phyloP scores from a whole-genome alignment of 2,797 vertebrate species.

The Falco novaeseelandiae region DNA sequence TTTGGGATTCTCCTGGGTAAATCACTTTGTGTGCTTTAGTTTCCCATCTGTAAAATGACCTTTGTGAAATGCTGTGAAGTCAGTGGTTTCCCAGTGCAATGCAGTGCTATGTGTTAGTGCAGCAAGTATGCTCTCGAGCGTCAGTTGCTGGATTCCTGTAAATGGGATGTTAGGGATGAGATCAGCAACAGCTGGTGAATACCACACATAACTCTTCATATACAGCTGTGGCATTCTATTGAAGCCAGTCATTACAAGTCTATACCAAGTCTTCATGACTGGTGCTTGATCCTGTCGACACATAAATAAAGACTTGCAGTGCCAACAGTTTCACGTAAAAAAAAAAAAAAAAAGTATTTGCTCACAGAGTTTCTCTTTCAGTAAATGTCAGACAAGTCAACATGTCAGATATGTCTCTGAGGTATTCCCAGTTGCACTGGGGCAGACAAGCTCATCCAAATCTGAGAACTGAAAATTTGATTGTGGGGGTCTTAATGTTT shows the following conservation, averaged over 20 bases:
- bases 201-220: neutral
- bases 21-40: neutral
- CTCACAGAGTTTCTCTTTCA: neutral
- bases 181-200: neutral
- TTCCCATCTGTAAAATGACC: neutral
- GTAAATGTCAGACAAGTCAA: slow-evolving; percentile 25
- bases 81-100: neutral
- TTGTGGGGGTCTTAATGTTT: neutral
- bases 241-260: neutral
- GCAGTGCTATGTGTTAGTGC: neutral
- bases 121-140: neutral
- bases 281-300: neutral
- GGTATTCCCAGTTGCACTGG: neutral
- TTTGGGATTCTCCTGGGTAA: neutral
- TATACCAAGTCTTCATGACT: neutral
- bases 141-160: neutral
- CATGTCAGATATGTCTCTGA: neutral
- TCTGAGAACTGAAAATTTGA: neutral
- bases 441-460: neutral
- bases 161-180: neutral
- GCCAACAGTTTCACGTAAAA: neutral
- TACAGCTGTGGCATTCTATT: neutral
- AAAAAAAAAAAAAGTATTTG: neutral
- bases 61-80: neutral
- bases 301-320: neutral